Evolutionary conservation across 1,140 invertebrate species (phyloP), one percentile per base, ranked within the genome.

Genomic region (Temnothorax curvispinosus): DNA sequence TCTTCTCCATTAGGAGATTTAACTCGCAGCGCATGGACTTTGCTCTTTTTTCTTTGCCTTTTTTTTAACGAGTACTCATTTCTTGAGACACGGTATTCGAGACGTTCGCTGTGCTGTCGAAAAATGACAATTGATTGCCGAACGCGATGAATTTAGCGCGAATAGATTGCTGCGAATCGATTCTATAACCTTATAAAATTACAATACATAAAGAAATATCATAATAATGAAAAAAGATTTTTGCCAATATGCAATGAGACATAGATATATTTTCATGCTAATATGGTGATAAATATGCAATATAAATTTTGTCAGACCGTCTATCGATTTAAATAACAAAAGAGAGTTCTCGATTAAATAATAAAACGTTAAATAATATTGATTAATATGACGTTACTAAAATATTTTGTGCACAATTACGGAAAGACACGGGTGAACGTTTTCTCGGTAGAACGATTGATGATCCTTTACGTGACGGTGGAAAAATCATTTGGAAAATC

Each of bases 1-100:
- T 56, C 50, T 81, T 56, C 64, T 56, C 62, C 65, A 81, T 81
- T 81, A 71, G 65, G n/a, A 38, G 18, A 64, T 60, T 78, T 78
- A 78, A 78, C 47, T 69, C 18, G 65, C 64, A 15, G 21, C 9
- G 27, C 60, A 52, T 21, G 32, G 35, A 27, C 15, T 81, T 69
- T 0, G 75, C 47, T 74, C 27, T 60, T 54, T 69, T 67, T 67
- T 62, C 41, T 0, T 27, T 47, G 0, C n/a, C 1, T 27, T 27
- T 38, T 60, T 32, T 47, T 78, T 15, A 50, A n/a, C 18, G n/a
- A 56, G 13, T 13, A 81, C 21, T 32, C 21, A 8, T 58, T 21
- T 35, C 50, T 54, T 35, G 35, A 35, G 50, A 56, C 7, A 21
- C 35, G 47, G 15, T 35, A 56, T 71, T 71, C 15, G n/a, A 21